A percentile compares a stretch with the other conserved stretches of the same genome.
Conservation (phyloP, 2,888 invertebrate genomes). For the Ligdia adustata region DNA sequence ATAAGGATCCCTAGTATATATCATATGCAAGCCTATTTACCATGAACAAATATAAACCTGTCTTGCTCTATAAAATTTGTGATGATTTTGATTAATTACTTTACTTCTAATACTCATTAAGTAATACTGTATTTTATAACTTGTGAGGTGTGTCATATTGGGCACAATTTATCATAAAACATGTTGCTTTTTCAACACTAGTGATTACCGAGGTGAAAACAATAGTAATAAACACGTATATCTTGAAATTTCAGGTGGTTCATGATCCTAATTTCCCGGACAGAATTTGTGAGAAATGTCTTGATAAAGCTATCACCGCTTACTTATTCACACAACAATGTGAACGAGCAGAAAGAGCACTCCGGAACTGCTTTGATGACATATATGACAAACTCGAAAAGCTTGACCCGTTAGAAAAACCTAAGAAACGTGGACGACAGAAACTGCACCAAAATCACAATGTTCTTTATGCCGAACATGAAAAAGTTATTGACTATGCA, state of each 20-base stretch:
- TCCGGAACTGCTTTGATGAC: slow-evolving; percentile 69
- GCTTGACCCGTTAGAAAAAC: slow-evolving; percentile 61
- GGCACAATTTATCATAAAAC: no score
- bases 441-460: slow-evolving; percentile 66
- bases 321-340: slow-evolving; percentile 74
- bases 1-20: no score
- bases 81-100: no score
- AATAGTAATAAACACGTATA: neutral
- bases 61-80: no score
- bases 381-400: slow-evolving; percentile 67
- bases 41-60: no score
- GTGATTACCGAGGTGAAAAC: neutral
- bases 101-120: no score
- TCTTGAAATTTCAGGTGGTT: slow-evolving; percentile 53
- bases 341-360: slow-evolving; percentile 63
- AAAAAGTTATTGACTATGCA: slow-evolving; percentile 68
- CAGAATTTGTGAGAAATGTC: slow-evolving; percentile 66
- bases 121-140: no score
- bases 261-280: slow-evolving; percentile 63
- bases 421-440: slow-evolving; percentile 63
- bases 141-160: no score
- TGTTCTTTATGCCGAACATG: slow-evolving; percentile 52
- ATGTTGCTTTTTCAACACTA: no score
- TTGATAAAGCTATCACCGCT: slow-evolving; percentile 58
- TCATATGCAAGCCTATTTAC: no score